These are phyloP conservation scores for Rugalucina vietnamica DNA, from an alignment of 2,888 invertebrate genomes.

Conservation along the genomic window DNA sequence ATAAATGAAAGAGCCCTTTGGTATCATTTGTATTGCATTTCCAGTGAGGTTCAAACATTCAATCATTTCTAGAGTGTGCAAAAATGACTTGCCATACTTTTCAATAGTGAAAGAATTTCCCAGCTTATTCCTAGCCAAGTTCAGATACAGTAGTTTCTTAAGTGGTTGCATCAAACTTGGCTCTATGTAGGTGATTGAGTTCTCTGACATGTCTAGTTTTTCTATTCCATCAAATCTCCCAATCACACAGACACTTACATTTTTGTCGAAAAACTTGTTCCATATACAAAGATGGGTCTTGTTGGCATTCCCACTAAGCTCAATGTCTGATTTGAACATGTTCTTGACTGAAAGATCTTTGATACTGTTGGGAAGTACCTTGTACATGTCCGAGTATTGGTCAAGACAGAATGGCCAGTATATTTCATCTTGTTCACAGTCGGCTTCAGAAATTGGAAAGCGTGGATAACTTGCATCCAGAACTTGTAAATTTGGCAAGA, in stretches of 20 bases:
- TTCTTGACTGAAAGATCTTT: background rate
- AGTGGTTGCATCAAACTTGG: background rate
- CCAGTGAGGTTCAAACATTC: background rate
- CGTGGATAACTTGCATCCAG: background rate
- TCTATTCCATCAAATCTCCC: background rate
- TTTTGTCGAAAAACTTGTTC: background rate
- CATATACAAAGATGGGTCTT: background rate
- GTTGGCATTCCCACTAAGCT: background rate
- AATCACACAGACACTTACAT: background rate
- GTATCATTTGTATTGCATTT: background rate
- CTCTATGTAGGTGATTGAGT: background rate
- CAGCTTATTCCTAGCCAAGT: background rate
- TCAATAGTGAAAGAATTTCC: background rate
- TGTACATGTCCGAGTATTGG: background rate
- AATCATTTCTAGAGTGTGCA: background rate
- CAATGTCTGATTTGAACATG: background rate
- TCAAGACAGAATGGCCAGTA: background rate
- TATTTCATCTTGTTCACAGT: background rate
- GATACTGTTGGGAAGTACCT: background rate
- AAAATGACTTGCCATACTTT: background rate
- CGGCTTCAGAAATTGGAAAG: background rate
- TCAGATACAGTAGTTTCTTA: background rate
- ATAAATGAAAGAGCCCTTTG: background rate
- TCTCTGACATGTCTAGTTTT: background rate
- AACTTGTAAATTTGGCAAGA: background rate